A percentile compares a stretch with the other conserved stretches of the same genome.
phyloP scores from a whole-genome alignment of 1,140 invertebrate species.

The Brachionus calyciflorus region DNA sequence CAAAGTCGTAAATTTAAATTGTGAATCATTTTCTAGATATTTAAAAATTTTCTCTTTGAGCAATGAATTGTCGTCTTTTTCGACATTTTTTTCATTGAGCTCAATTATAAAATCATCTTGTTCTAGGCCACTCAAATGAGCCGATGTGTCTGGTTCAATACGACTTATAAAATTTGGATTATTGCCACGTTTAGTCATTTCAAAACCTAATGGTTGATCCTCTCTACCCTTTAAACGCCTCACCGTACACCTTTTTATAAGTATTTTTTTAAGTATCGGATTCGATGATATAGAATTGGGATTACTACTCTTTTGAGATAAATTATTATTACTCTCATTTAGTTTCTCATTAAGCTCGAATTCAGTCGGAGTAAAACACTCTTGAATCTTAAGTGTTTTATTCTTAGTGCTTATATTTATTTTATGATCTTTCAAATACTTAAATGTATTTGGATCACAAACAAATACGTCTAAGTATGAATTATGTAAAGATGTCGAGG shows the following conservation, averaged over 20 bases:
- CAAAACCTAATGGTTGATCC: conserved; percentile 29
- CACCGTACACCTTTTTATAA: conserved; percentile 8
- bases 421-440: background rate
- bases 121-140: background rate
- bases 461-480: conserved; percentile 30
- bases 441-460: conserved; percentile 28
- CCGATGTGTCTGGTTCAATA: background rate
- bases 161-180: conserved; percentile 30
- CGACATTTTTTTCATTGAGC: conserved; percentile 28
- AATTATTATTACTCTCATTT: background rate
- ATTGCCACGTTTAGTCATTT: conserved; percentile 32
- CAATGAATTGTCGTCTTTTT: conserved; percentile 19
- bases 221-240: background rate
- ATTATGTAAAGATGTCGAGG: background rate
- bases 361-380: conserved; percentile 8
- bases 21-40: background rate
- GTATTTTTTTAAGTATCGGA: background rate
- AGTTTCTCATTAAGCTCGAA: background rate
- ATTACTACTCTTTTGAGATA: background rate
- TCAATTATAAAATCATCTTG: conserved; percentile 38
- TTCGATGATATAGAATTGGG: background rate
- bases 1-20: conserved; percentile 1
- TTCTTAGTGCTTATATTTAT: conserved; percentile 10
- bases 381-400: background rate
- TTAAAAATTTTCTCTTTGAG: conserved; percentile 34